Base-by-base conservation (phyloP, 2,888 invertebrate species). In the Microplitis manilae region DNA sequence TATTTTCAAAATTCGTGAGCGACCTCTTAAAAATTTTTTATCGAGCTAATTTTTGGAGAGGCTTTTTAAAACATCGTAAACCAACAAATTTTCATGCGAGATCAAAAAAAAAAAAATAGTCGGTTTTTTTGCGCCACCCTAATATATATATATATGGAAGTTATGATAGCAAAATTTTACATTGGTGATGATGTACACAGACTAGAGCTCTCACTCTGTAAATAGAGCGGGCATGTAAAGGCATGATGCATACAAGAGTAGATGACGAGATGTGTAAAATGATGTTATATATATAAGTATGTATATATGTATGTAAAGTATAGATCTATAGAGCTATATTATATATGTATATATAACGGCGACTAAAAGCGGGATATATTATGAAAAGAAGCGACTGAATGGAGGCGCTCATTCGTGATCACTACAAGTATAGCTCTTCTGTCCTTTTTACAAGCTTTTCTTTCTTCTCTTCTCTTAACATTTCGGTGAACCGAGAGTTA, bases 351-450 rank as follows among this genome's bases (percentile, higher is more conserved):
- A 61, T 79, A 77, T 76, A 76, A 77, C 75, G 76, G 77, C 79
- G 80, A 82, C 64, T 40, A 50, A 64, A 62, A 41, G 64, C 41
- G 62, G 72, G 30, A 60, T 72, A 41, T 69, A 73, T 75, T 50
- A 50, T 50, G 80, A 81, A 83, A 81, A 80, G 82, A 81, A 79
- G 73, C 77, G 68, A 67, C 75, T 81, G 76, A 83, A 84, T 84
- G 81, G 83, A 83, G 79, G 82, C 83, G 83, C 82, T 83, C 83
- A 82, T 74, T 82, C 84, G 82, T 84, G 80, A 81, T 83, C 80
- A 77, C 81, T 81, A 80, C 81, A 78, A 78, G 77, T 73, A 68
- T 64, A 64, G 72, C 71, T 59, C 67, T 50, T 61, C 64, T 39
- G 62, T 65, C 17, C 77, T 79, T 64, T 70, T 20, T 20, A 60